These are phyloP conservation scores for Asbolus verrucosus DNA, from an alignment of 1,140 invertebrate genomes.

Conservation along the genomic window DNA sequence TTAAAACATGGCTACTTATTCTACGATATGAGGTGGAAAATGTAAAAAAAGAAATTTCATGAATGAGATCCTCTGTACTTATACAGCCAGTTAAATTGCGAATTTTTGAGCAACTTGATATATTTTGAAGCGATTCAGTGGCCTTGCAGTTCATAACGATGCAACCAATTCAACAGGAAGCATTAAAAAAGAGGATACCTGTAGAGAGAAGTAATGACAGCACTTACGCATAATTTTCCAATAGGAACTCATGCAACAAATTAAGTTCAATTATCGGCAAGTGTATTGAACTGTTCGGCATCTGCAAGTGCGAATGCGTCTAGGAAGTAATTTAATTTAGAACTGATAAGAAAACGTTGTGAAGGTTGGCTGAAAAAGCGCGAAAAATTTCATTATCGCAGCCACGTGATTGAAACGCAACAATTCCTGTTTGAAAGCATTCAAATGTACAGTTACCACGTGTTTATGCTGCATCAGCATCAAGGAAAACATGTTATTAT, in stretches of 20 bases:
- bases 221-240: conserved; percentile 8
- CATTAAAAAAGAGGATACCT: not conserved
- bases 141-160: no score
- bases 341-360: conserved; percentile 8
- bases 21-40: no score
- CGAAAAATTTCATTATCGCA: conserved; percentile 19
- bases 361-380: conserved; percentile 26
- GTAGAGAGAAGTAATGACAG: not conserved
- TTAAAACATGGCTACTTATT: no score
- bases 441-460: conserved; percentile 26
- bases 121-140: no score
- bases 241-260: conserved; percentile 6
- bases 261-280: not conserved
- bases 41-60: no score
- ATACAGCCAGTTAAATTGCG: no score
- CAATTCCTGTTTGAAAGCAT: conserved; percentile 13
- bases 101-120: no score
- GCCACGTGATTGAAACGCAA: conserved; percentile 8
- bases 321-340: conserved; percentile 16
- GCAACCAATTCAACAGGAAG: not conserved
- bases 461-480: conserved; percentile 1
- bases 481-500: conserved; percentile 11
- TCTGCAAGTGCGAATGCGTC: not conserved
- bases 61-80: no score
- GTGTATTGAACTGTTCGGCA: no score